Base-by-base conservation (phyloP, 2,113 vertebrate species). In the Corythoichthys haematopterus region DNA sequence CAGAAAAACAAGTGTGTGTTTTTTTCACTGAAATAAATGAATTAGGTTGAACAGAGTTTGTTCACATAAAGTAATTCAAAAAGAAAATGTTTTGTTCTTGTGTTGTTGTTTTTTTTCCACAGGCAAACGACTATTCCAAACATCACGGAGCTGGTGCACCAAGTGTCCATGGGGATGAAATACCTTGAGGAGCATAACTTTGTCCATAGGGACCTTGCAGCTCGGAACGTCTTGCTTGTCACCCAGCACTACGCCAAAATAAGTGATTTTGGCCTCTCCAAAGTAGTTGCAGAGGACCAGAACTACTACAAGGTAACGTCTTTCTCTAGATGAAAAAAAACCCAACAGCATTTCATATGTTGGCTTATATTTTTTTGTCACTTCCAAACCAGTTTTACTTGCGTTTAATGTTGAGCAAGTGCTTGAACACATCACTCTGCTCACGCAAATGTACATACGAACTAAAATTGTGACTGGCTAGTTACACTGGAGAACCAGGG, bases 201-300 rank as follows among this genome's bases (percentile, higher is more conserved):
- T 47, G 97, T 99, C 66, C 97, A 98, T 82, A 91, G 97, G 64
- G 97, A 99, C 86, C 90, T 99, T n/a, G 97, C 97, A 37, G 97
- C 97, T 60, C 92, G 97, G 74, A 99, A 99, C 0, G 97, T 99
- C 0, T 82, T 98, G 56, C 87, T 98, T 75, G 97, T 98, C 61
- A 98, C 96, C 0, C 96, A 98, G 80, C 97, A 98, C 88, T 99
- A 99, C 48, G 97, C 97, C 77, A 99, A 99, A 88, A 99, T 99
- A 89, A 99, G 97, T 10, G 97, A 99, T 84, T 99, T 98, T 0
- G 97, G 97, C n/a, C 95, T 99, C 75, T 98, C 96, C 48, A 98
- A 99, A 89, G 94, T 95, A 1, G 91, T 99, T 2, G 89, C 88
- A 28, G 93, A 95, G 69, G 93, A 89, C 1, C 48, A 90, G 1